These are phyloP conservation scores for Manis crassicaudata DNA, from an alignment of 2,797 vertebrate species.

Conservation along the genomic window DNA sequence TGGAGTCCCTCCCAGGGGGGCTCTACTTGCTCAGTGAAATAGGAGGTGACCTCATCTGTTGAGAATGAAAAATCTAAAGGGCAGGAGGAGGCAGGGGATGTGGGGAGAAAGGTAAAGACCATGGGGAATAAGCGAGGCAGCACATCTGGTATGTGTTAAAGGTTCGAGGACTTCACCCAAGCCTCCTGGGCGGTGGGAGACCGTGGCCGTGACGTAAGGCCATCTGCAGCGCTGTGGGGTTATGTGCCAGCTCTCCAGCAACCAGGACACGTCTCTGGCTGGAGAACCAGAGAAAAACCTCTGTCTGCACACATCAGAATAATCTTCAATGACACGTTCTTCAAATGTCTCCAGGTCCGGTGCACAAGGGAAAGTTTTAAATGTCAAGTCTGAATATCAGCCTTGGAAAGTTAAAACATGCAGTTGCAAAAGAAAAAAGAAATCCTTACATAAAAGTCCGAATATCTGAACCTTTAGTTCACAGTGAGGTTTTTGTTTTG, in stretches of 20 bases:
- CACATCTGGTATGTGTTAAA: accelerated
- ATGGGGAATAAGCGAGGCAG: background rate
- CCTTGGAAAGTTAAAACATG: background rate
- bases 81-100: background rate
- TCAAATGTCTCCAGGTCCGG: background rate
- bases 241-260: background rate
- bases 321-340: background rate
- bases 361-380: background rate
- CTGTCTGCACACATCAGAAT: background rate
- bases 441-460: background rate
- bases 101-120: background rate
- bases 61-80: background rate
- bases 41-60: background rate
- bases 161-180: background rate
- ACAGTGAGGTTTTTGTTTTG: background rate
- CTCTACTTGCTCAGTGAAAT: background rate
- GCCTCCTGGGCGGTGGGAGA: background rate
- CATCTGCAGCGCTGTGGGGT: accelerated
- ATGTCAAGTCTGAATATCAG: background rate
- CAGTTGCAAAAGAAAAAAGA: background rate
- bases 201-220: background rate
- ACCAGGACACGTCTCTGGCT: background rate
- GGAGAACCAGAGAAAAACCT: background rate
- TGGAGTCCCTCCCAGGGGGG: background rate
- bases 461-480: background rate